phyloP scores from a whole-genome alignment of 2,113 vertebrate species.

The Sclerurus mexicanus region DNA sequence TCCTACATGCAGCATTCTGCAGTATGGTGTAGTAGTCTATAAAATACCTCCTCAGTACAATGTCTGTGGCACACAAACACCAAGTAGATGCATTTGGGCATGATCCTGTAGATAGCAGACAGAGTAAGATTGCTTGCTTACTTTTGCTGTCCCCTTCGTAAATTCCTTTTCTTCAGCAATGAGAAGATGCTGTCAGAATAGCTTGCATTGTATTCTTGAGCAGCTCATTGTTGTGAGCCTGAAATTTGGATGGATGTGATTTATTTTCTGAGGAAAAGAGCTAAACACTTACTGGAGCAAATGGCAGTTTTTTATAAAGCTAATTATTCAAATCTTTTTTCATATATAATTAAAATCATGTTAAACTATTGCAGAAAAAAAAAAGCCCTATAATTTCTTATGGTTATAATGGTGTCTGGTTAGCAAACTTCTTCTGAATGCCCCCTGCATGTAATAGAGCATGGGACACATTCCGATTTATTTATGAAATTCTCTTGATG shows the following conservation, averaged over 20 bases:
- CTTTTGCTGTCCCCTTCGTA: not conserved
- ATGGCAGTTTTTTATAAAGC: constrained; percentile 19
- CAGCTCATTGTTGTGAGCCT: constrained; percentile 33
- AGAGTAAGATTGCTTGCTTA: not conserved
- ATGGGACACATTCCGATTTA: not conserved
- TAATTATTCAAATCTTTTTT: constrained; percentile 49
- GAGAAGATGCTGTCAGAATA: not conserved
- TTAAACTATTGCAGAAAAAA: not conserved
- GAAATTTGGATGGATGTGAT: constrained; percentile 49
- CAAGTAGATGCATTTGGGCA: not conserved
- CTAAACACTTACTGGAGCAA: constrained; percentile 38
- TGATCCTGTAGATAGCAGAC: not conserved
- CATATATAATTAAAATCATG: constrained; percentile 62
- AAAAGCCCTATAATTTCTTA: constrained; percentile 17
- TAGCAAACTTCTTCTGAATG: not conserved
- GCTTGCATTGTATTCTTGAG: constrained; percentile 16
- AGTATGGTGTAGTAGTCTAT: not conserved
- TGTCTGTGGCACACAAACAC: not conserved
- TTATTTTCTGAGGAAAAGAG: constrained; percentile 50
- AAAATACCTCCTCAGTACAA: not conserved
- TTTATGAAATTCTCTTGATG: constrained; percentile 23
- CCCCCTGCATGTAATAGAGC: not conserved
- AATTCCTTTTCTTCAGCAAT: not conserved
- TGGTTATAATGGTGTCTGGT: not conserved
- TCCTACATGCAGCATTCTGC: not conserved